phyloP scores from a whole-genome alignment of 2,888 invertebrate genomes.

The Lysandra coridon region DNA sequence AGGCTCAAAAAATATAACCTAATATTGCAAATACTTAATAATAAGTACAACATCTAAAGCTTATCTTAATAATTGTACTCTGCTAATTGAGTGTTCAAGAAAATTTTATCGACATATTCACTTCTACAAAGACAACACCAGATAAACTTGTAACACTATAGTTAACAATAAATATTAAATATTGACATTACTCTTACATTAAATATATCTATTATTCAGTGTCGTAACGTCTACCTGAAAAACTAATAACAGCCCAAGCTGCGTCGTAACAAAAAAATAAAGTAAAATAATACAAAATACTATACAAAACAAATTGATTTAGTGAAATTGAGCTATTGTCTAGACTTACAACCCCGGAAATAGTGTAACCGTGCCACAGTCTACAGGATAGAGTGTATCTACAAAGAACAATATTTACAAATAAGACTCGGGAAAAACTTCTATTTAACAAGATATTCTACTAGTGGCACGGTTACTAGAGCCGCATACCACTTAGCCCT shows the following conservation, averaged over 20 bases:
- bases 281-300: slow-evolving; percentile 64
- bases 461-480: slow-evolving; percentile 71
- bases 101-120: slow-evolving; percentile 42
- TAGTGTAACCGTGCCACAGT: slow-evolving; percentile 70
- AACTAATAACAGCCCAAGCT: slow-evolving; percentile 68
- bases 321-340: slow-evolving; percentile 71
- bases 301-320: slow-evolving; percentile 45
- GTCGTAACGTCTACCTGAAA: slow-evolving; percentile 63
- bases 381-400: slow-evolving; percentile 39
- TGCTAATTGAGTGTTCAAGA: slow-evolving; percentile 40
- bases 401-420: slow-evolving; percentile 63
- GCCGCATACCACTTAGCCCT: slow-evolving; percentile 74
- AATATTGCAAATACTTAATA: slow-evolving; percentile 32
- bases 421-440: slow-evolving; percentile 49
- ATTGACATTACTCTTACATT: slow-evolving; percentile 66
- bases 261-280: slow-evolving; percentile 62
- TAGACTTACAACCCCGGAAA: slow-evolving; percentile 77
- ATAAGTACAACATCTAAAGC: slow-evolving; percentile 46
- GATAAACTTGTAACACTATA: slow-evolving; percentile 59
- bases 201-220: slow-evolving; percentile 58
- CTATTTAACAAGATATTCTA: slow-evolving; percentile 42
- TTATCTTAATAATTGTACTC: slow-evolving; percentile 48
- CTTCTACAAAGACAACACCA: slow-evolving; percentile 55
- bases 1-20: slow-evolving; percentile 16
- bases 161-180: slow-evolving; percentile 51